phyloP scores from a whole-genome alignment of 1,140 invertebrate species.

The Tetragonula clypearis region DNA sequence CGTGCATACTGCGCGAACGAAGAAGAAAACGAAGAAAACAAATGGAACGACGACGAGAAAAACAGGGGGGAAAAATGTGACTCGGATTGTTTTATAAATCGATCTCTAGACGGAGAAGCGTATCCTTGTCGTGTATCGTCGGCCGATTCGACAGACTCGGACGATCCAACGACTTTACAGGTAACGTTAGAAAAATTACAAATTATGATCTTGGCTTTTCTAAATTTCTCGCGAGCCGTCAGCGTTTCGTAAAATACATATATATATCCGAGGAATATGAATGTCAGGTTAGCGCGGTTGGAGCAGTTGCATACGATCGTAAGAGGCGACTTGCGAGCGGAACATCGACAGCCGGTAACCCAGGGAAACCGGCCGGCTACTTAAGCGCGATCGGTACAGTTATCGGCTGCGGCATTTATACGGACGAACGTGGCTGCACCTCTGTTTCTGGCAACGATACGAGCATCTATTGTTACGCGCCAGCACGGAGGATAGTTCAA shows the following conservation, averaged over 20 bases:
- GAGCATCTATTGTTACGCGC: constrained; percentile 58
- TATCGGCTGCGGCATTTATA: constrained; percentile 67
- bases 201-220: neutral
- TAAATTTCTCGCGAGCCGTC: neutral
- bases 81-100: constrained; percentile 31
- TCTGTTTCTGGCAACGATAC: constrained; percentile 64
- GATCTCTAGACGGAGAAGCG: neutral
- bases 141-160: neutral
- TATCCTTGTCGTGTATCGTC: neutral
- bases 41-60: neutral
- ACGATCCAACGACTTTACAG: constrained; percentile 28
- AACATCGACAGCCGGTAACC: constrained; percentile 59
- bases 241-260: neutral
- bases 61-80: neutral
- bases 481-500: constrained; percentile 55
- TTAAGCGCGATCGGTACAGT: constrained; percentile 60
- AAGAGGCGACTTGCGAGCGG: constrained; percentile 59
- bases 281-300: constrained; percentile 51
- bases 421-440: constrained; percentile 48
- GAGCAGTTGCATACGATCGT: constrained; percentile 62
- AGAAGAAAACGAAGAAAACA: neutral
- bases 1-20: neutral
- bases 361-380: constrained; percentile 42
- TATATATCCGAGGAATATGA: neutral
- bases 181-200: neutral